Base-by-base conservation (phyloP, 2,113 vertebrate species). In the Galbula dea region DNA sequence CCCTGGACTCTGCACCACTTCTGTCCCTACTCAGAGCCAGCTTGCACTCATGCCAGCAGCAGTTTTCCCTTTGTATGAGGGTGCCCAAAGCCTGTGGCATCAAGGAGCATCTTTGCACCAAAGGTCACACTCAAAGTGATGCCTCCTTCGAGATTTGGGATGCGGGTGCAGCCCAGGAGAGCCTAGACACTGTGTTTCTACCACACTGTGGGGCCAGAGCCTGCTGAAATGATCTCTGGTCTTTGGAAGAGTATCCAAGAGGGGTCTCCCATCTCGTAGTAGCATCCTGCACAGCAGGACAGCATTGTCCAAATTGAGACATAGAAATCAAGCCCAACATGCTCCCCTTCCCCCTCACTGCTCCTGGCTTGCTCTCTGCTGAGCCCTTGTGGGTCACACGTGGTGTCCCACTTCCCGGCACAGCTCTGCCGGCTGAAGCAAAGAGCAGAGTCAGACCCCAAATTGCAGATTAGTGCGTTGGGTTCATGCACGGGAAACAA, bases 401-500 rank as follows among this genome's bases (percentile, higher is more conserved):
- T 89, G 90, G 92, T 11, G 84, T 95, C 81, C 92, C 88, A 89
- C 89, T 93, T 94, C 92, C 94, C 86, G 5, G 91, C 94, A 88
- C 90, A 87, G 95, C 91, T 92, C 74, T 7, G 1, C 80, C 3
- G 76, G 88, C 93, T 88, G 90, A 80, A 92, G 96, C 92, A 78
- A 90, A 89, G 89, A 94, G 89, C 94, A 48, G 86, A 92, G 86
- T 93, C 95, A 92, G 96, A 92, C 88, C 92, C 95, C 81, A 92
- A 92, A 86, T 61, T 88, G 86, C 94, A 93, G 94, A 93, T 93
- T 81, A 90, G 86, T 93, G 92, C 0, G 66, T 75, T 78, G 88
- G 94, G 94, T 94, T 95, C 90, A 90, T 76, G 86, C 62, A 95
- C 51, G 92, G 90, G 96, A 96, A 96, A 94, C 94, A 95, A 88